Percentiles rank a stretch among this genome's conserved stretches.
These are phyloP conservation scores for Drosophila mettleri DNA, from an alignment of 2,888 invertebrate species.

Conservation along the genomic window DNA sequence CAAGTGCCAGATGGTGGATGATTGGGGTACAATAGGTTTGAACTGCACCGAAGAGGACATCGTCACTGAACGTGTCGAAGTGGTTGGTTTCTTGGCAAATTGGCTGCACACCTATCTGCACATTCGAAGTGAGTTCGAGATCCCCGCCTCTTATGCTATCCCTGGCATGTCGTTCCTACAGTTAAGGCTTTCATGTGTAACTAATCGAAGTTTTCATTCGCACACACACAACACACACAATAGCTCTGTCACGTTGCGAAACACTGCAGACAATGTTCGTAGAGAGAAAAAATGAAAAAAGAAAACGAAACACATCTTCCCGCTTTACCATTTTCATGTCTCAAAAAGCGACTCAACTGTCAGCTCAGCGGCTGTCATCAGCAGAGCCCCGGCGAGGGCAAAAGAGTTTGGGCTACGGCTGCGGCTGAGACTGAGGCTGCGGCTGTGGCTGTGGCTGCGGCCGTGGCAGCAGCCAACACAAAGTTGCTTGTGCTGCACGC, in stretches of 20 bases:
- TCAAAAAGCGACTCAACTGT: slow-evolving; percentile 31
- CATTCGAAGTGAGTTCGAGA: slow-evolving; percentile 88
- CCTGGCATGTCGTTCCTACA: slow-evolving; percentile 48
- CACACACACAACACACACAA: slow-evolving; percentile 27
- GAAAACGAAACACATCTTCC: slow-evolving; percentile 10
- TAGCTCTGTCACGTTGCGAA: slow-evolving; percentile 56
- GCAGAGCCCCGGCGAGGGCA: slow-evolving; percentile 27
- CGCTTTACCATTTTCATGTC: slow-evolving; percentile 21
- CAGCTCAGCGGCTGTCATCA: slow-evolving; percentile 47
- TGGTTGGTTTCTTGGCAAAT: slow-evolving; percentile 89
- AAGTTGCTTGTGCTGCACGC: slow-evolving; percentile 65
- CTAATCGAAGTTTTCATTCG: slow-evolving; percentile 62
- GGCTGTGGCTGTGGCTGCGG: slow-evolving; percentile 3
- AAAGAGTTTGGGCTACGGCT: neutral
- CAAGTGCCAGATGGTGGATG: slow-evolving; percentile 74
- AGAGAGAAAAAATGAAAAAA: slow-evolving; percentile 5
- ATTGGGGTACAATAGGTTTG: slow-evolving; percentile 78
- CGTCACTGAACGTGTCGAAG: slow-evolving; percentile 80
- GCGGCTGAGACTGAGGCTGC: neutral
- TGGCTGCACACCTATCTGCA: slow-evolving; percentile 90
- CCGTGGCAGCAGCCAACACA: slow-evolving; percentile 24
- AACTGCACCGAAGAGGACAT: slow-evolving; percentile 79
- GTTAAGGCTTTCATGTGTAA: slow-evolving; percentile 62
- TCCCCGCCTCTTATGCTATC: slow-evolving; percentile 1
- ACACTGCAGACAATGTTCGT: slow-evolving; percentile 40